phyloP scores from a whole-genome alignment of 2,113 vertebrate genomes.

The Hiodon tergisus region DNA sequence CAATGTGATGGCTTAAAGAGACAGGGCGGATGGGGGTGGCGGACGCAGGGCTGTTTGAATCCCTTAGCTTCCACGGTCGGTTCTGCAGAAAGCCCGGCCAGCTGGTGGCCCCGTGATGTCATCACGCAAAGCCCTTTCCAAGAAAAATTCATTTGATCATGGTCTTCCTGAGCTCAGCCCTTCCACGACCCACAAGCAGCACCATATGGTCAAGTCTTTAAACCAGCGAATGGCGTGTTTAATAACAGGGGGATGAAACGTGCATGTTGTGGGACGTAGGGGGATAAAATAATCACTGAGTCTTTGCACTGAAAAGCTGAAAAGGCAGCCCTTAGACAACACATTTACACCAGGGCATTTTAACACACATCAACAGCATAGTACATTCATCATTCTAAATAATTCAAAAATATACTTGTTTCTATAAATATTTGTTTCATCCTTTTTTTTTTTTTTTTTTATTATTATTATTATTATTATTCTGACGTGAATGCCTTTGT shows the following conservation, averaged over 20 bases:
- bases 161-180: constrained; percentile 27
- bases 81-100: background rate
- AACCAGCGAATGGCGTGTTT: constrained; percentile 42
- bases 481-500: background rate
- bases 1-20: too few species aligned
- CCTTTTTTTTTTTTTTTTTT: background rate
- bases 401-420: background rate
- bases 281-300: constrained; percentile 18
- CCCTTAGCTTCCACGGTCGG: too few species aligned
- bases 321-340: background rate
- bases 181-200: constrained; percentile 27
- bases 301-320: background rate
- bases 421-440: background rate
- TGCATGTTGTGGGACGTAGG: constrained; percentile 6
- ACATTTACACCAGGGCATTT: background rate
- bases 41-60: too few species aligned
- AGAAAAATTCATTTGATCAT: constrained; percentile 13
- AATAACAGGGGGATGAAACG: constrained; percentile 37
- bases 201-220: constrained; percentile 48
- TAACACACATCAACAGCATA: background rate
- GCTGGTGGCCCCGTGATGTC: constrained; percentile 13
- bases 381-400: background rate
- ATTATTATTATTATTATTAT: background rate
- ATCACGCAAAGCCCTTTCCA: constrained; percentile 11
- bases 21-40: too few species aligned